Base-by-base conservation (phyloP, 23 tunicate species). In the Pegea sp. region DNA sequence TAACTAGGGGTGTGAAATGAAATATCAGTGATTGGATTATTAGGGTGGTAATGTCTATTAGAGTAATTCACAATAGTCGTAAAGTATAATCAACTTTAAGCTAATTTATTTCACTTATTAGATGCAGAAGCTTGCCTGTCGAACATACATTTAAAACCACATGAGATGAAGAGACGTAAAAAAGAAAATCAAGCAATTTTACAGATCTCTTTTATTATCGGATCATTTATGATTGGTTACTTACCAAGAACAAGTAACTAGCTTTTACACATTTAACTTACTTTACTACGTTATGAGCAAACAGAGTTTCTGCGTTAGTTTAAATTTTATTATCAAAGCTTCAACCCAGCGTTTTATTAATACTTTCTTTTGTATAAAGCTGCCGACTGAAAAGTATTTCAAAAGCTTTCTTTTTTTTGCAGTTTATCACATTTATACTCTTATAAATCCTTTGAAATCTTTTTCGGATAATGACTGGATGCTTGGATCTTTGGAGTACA, bases 181-280 rank as follows among this genome's bases (percentile, higher is more conserved):
- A 38, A 38, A 38, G 46, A 38, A 38, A 38, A 38, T 16, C 11
- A 11, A 38, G 46, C 46, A 38, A 38, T 38, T 8, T 8, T 8
- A 38, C 46, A 38, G 16, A 38, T 38, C 16, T 38, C 16, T 8
- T 38, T 38, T 11, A 11, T 38, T 38, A 16, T 38, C 16, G 46
- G 46, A 38, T 38, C 46, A 16, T 38, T 38, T 38, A 38, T 38
- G 46, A 38, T 38, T 38, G 46, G 46, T 38, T 38, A 38, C 16
- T 16, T 38, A 16, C 46, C 46, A 38, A 38, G 46, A 38, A 38
- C 46, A 8, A 16, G 46, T 38, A 16, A 38, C n/a, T n/a, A n/a
- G n/a, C n/a, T n/a, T n/a, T n/a, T n/a, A n/a, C n/a, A n/a, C n/a
- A n/a, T n/a, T n/a, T n/a, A n/a, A n/a, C n/a, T n/a, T n/a, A n/a